Conservation (phyloP, 2,113 vertebrate genomes). For the Eulemur rufifrons region DNA sequence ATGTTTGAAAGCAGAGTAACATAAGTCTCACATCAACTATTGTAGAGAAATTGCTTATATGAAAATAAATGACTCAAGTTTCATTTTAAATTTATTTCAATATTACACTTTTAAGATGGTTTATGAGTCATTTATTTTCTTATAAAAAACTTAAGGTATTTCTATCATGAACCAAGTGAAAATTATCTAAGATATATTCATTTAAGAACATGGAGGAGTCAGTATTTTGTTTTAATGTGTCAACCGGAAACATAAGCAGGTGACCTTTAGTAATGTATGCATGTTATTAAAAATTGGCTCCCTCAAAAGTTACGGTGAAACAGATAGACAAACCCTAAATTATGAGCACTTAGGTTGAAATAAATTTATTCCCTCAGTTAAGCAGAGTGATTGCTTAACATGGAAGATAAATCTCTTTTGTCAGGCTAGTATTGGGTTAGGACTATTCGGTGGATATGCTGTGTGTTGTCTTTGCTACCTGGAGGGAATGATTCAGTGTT, state of each 20-base stretch:
- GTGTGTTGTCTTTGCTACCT: neutral
- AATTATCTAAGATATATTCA: neutral
- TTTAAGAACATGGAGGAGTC: neutral
- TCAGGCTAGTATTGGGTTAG: neutral
- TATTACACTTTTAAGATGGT: constrained; percentile 17
- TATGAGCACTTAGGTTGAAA: neutral
- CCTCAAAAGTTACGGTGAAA: neutral
- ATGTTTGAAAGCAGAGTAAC: neutral
- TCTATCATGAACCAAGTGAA: neutral
- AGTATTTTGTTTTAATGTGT: neutral
- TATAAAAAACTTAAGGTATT: neutral
- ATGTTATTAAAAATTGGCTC: constrained; percentile 1
- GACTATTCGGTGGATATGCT: neutral
- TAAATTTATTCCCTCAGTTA: neutral
- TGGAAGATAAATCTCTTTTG: neutral
- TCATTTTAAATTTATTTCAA: constrained; percentile 30
- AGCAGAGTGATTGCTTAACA: neutral
- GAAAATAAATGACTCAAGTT: neutral
- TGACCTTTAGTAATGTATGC: neutral
- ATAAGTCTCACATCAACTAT: neutral
- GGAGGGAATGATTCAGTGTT: neutral
- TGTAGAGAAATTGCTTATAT: constrained; percentile 35
- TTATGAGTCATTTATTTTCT: constrained; percentile 43
- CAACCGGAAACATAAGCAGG: neutral
- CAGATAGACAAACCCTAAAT: neutral